phyloP scores from a whole-genome alignment of 2,113 vertebrate genomes.

The Ciconia boyciana region DNA sequence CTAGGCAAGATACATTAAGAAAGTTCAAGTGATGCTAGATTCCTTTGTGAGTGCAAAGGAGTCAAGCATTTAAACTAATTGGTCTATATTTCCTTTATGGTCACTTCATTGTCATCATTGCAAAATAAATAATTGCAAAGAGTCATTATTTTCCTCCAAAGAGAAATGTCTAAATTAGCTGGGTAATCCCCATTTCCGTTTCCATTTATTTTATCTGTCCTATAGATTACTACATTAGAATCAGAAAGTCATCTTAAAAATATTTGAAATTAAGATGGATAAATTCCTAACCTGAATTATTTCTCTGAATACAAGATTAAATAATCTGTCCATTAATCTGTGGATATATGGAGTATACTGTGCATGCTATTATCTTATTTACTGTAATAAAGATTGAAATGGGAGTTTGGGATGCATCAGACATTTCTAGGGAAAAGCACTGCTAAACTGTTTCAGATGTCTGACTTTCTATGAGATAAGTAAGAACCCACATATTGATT shows the following conservation, averaged over 20 bases:
- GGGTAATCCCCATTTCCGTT: background rate
- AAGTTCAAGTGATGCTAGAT: background rate
- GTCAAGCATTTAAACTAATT: background rate
- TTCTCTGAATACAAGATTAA: background rate
- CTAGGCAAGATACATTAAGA: background rate
- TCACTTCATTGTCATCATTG: background rate
- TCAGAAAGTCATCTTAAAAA: background rate
- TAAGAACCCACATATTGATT: background rate
- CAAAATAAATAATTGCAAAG: background rate
- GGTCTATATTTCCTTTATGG: background rate
- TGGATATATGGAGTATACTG: background rate
- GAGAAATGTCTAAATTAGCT: background rate
- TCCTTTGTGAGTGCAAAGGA: background rate
- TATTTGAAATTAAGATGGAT: background rate
- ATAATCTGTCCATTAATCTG: background rate
- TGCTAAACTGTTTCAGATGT: background rate
- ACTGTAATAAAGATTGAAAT: background rate
- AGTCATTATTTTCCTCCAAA: background rate
- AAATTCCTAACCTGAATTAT: background rate
- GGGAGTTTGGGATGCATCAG: background rate
- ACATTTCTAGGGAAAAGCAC: background rate
- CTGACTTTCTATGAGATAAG: background rate
- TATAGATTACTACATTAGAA: background rate
- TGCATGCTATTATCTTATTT: background rate
- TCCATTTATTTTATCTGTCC: background rate